phyloP scores from a whole-genome alignment of 2,888 invertebrate genomes.

The Lasioglossum malachurum region DNA sequence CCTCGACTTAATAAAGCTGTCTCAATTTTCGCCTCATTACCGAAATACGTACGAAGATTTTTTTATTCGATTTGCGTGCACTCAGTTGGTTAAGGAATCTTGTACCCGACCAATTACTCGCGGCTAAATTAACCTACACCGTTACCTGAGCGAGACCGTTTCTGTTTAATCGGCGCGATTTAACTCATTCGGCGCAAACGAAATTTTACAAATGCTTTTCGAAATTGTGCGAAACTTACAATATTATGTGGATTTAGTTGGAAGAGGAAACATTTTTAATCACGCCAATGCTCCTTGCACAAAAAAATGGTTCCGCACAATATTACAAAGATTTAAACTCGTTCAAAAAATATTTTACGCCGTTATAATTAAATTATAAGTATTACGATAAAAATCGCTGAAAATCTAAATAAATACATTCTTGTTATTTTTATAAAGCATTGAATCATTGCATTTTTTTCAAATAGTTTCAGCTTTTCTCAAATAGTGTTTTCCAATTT shows the following conservation, averaged over 20 bases:
- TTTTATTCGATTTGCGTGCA: constrained; percentile 75
- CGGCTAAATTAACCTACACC: background rate
- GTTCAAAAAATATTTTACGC: too few species aligned
- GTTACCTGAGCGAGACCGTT: background rate
- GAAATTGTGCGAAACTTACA: too few species aligned
- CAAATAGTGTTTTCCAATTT: background rate
- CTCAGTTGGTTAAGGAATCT: constrained; percentile 37
- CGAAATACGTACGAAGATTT: constrained; percentile 75
- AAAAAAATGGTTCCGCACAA: too few species aligned
- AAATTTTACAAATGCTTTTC: background rate
- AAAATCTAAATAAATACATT: too few species aligned
- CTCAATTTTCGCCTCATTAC: constrained; percentile 84
- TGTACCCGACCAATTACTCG: constrained; percentile 19
- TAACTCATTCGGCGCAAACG: background rate
- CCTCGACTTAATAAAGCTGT: constrained; percentile 83
- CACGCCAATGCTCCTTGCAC: too few species aligned
- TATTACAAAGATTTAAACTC: too few species aligned
- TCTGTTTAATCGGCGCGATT: background rate
- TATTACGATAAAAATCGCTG: too few species aligned
- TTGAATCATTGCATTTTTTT: too few species aligned
- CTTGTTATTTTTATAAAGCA: too few species aligned
- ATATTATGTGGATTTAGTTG: too few species aligned
- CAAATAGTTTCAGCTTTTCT: background rate
- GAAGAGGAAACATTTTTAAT: too few species aligned
- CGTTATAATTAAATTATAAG: too few species aligned